Evolutionary conservation across 1,140 invertebrate species (phyloP).

Genomic region (Aphaenogaster floridana): DNA sequence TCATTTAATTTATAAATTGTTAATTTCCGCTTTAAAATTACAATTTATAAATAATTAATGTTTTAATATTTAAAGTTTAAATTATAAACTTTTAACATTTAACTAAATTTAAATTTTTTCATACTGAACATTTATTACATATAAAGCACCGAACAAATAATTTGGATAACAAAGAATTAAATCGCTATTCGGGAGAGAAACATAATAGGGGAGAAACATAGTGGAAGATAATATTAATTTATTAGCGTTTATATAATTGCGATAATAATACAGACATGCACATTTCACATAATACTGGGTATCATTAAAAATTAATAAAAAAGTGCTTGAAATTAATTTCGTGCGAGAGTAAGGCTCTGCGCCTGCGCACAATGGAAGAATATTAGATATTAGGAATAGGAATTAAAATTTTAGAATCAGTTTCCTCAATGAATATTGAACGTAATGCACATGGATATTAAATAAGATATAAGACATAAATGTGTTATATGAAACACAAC

Average conservation of each 20-base stretch:
- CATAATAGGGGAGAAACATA: not conserved
- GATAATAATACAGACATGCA: not conserved
- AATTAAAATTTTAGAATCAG: no score
- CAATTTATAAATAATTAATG: not conserved
- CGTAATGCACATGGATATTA: no score
- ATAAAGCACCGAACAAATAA: not conserved
- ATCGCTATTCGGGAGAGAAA: not conserved
- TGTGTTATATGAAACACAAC: no score
- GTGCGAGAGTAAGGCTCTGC: not conserved
- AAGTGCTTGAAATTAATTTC: constrained; percentile 3
- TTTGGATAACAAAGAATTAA: not conserved
- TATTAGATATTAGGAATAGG: no score
- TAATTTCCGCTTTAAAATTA: constrained; percentile 1
- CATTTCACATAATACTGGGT: not conserved
- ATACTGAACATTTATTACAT: not conserved
- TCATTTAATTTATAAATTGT: not conserved
- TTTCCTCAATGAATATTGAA: no score
- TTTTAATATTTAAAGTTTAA: constrained; percentile 6
- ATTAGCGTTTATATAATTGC: not conserved
- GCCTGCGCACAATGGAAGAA: no score
- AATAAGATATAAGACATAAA: no score
- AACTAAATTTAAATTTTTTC: not conserved
- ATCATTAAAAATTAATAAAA: constrained; percentile 6
- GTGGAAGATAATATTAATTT: not conserved
- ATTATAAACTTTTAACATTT: constrained; percentile 2